Evolutionary conservation across 2,113 vertebrate species (phyloP).

Genomic region (Pseudopodoces humilis): DNA sequence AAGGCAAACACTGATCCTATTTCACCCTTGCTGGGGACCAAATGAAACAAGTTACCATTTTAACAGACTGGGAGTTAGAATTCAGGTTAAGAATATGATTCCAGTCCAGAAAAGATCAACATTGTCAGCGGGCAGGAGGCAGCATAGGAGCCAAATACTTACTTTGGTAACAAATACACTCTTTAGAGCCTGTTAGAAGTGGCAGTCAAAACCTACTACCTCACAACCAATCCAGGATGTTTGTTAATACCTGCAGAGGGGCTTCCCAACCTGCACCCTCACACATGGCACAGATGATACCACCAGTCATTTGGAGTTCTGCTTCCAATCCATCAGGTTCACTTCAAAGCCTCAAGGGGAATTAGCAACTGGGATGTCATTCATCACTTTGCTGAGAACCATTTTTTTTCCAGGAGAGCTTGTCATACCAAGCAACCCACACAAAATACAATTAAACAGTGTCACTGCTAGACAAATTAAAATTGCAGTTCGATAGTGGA

Average conservation of each 20-base stretch:
- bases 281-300: neutral
- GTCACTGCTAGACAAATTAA: neutral
- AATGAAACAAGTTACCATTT: neutral
- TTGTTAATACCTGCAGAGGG: neutral
- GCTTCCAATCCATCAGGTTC: neutral
- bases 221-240: neutral
- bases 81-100: neutral
- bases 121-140: neutral
- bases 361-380: neutral
- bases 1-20: neutral
- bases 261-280: neutral
- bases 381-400: neutral
- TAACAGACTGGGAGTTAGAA: neutral
- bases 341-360: neutral
- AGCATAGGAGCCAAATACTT: neutral
- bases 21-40: neutral
- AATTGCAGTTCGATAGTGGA: neutral
- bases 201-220: neutral
- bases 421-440: neutral
- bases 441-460: neutral
- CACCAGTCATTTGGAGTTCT: fast-evolving
- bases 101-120: neutral
- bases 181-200: neutral
- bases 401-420: neutral
- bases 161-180: neutral